These are phyloP conservation scores for Lycodopsis pacificus DNA, from an alignment of 2,797 vertebrate genomes.

Conservation along the genomic window DNA sequence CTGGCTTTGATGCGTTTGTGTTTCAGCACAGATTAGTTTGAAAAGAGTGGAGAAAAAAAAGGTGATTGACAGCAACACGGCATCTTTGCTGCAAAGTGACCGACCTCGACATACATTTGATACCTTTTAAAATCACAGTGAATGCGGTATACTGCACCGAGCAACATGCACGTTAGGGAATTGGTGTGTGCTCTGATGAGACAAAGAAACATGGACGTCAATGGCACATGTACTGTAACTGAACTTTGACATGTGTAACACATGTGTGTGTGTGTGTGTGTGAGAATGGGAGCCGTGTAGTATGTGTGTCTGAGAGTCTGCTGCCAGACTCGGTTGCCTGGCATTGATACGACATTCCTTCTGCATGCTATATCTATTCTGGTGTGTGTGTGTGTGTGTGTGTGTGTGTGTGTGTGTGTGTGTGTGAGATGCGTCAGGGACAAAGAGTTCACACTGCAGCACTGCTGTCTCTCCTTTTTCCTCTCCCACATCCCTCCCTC, in stretches of 20 bases:
- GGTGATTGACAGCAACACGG: neutral
- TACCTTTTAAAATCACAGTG: neutral
- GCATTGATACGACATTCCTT: slow-evolving; percentile 53
- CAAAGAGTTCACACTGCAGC: slow-evolving; percentile 76
- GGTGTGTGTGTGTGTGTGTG: slow-evolving; percentile 32
- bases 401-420: slow-evolving; percentile 29
- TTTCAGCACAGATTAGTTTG: neutral
- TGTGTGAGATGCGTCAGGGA: slow-evolving; percentile 58
- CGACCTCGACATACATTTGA: neutral
- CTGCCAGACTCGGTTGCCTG: slow-evolving; percentile 44
- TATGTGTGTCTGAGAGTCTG: slow-evolving; percentile 18
- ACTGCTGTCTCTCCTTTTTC: slow-evolving; percentile 56
- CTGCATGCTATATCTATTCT: slow-evolving; percentile 54
- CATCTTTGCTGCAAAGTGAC: neutral
- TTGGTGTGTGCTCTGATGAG: neutral
- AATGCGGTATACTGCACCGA: too few relatives aligned
- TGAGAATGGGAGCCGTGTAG: neutral
- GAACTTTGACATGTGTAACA: slow-evolving; percentile 18
- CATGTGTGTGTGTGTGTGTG: neutral
- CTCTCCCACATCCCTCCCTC: slow-evolving; percentile 39
- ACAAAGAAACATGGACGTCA: slow-evolving; percentile 29
- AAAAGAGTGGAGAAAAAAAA: neutral
- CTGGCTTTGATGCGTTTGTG: neutral
- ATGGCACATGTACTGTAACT: neutral
- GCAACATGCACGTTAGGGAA: slow-evolving; percentile 1